Base-by-base conservation (phyloP, 2,888 invertebrate species). In the Rhagium mordax region DNA sequence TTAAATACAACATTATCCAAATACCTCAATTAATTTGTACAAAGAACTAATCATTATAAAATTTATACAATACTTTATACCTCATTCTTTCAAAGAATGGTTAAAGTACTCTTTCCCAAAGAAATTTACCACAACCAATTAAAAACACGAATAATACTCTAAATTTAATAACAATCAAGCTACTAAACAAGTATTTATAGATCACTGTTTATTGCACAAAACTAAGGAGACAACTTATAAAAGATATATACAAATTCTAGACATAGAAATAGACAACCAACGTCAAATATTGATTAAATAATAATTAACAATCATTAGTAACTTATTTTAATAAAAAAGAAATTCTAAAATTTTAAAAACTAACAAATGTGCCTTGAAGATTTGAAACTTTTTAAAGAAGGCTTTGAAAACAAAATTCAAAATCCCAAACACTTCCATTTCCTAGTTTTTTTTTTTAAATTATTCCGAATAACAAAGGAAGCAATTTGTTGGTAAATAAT, bases 131-230 rank as follows among this genome's bases (percentile, higher is more conserved):
- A 24, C 27, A 67, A 67, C 67, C 67, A n/a, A 57, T 41, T 41
- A 57, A 67, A 59, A 65, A 67, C 20, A 24, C 20, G 48, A 13
- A 57, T 24, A 47, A 29, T 48, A 61, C 65, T 53, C 29, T 65
- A 53, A 33, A 33, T 66, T 67, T 55, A 67, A 57, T 67, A 67
- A 48, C 67, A n/a, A 0, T 57, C 3, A 21, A 15, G 67, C 57
- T 67, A 67, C 57, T 67, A 67, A 67, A 57, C 57, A 21, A 67
- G 47, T 61, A 61, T 59, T 29, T 29, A 33, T 47, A 61, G 29
- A 65, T 65, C 64, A 49, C 59, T 51, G 64, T 47, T 41, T 67
- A 67, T 67, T 67, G 67, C 67, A 67, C 57, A 61, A 61, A 33
- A 18, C 13, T 1, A 60, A 41, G 20, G 41, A 41, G 41, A 41